Percentiles rank a stretch among this genome's conserved stretches.
Evolutionary conservation across 2,888 invertebrate genomes (phyloP).

Genomic region (Prenolepis imparis): DNA sequence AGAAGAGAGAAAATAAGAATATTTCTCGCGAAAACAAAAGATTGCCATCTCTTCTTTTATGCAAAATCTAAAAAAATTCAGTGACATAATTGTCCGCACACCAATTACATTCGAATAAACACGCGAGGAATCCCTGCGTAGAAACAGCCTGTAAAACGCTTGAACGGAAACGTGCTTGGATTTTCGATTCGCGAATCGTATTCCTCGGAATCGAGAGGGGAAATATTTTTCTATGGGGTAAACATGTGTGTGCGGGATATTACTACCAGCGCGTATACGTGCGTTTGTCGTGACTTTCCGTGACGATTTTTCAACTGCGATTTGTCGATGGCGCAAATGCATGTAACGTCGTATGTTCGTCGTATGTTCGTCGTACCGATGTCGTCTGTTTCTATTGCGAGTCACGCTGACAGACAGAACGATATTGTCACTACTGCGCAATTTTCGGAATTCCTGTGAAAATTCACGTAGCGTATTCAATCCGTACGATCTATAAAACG

Average conservation of each 20-base stretch:
- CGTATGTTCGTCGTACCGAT: conserved; percentile 16
- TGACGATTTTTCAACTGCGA: conserved; percentile 54
- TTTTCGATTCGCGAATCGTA: conserved; percentile 36
- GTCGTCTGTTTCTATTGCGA: conserved; percentile 37
- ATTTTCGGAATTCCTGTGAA: conserved; percentile 7
- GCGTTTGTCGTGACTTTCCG: conserved; percentile 42
- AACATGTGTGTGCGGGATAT: conserved; percentile 31
- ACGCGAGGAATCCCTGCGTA: neutral
- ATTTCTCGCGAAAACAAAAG: too few relatives aligned
- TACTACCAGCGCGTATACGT: conserved; percentile 24
- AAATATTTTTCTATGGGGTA: conserved; percentile 43
- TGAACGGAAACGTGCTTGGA: conserved; percentile 20
- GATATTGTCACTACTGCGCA: conserved; percentile 26
- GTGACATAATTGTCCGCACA: neutral
- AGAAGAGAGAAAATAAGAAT: conserved; percentile 6
- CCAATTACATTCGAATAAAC: conserved; percentile 22
- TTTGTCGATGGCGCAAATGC: conserved; percentile 49
- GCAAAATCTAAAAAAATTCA: neutral
- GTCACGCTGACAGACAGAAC: conserved; percentile 17
- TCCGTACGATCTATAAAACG: neutral
- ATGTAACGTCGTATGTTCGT: conserved; percentile 37
- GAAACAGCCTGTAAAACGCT: neutral
- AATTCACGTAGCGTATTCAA: neutral
- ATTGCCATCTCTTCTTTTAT: too few relatives aligned
- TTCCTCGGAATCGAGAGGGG: conserved; percentile 35